Percentiles rank a stretch among this genome's conserved stretches.
These are phyloP conservation scores for Tinea trinotella DNA, from an alignment of 2,888 invertebrate species.

Conservation along the genomic window DNA sequence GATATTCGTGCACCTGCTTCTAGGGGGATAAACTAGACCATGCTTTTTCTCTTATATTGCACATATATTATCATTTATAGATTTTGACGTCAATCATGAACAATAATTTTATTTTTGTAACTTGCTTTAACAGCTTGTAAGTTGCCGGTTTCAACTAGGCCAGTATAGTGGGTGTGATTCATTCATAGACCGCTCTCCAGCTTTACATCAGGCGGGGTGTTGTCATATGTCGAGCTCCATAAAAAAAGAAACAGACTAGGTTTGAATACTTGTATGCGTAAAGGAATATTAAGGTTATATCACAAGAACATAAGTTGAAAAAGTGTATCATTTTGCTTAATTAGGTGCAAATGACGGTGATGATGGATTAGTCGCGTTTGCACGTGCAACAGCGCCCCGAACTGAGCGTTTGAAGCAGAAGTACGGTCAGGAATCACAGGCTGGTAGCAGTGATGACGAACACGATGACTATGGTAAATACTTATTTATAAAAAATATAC, in stretches of 20 bases:
- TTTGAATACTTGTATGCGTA: too few species aligned
- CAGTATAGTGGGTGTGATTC: too few species aligned
- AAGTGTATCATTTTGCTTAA: not conserved
- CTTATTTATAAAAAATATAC: not conserved
- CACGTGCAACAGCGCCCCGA: slow-evolving; percentile 85
- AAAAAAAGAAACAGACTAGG: too few species aligned
- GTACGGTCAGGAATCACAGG: slow-evolving; percentile 71
- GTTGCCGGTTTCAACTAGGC: too few species aligned
- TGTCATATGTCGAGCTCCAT: too few species aligned
- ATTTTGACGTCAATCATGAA: not conserved
- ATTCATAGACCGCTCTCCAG: too few species aligned
- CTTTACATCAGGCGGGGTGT: too few species aligned
- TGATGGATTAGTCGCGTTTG: slow-evolving; percentile 87
- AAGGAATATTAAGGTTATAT: too few species aligned
- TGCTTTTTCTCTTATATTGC: not conserved
- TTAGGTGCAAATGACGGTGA: slow-evolving; percentile 69
- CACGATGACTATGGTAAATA: slow-evolving; percentile 88
- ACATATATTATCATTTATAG: not conserved
- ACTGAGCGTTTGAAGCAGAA: slow-evolving; percentile 88
- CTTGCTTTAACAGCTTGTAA: too few species aligned
- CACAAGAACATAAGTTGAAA: too few species aligned
- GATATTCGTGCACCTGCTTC: not conserved
- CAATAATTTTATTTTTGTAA: not conserved
- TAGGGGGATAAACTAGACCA: not conserved
- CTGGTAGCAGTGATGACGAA: slow-evolving; percentile 77